Evolutionary conservation across 2,797 vertebrate genomes (phyloP).

Genomic region (Phyllotis vaccarum): DNA sequence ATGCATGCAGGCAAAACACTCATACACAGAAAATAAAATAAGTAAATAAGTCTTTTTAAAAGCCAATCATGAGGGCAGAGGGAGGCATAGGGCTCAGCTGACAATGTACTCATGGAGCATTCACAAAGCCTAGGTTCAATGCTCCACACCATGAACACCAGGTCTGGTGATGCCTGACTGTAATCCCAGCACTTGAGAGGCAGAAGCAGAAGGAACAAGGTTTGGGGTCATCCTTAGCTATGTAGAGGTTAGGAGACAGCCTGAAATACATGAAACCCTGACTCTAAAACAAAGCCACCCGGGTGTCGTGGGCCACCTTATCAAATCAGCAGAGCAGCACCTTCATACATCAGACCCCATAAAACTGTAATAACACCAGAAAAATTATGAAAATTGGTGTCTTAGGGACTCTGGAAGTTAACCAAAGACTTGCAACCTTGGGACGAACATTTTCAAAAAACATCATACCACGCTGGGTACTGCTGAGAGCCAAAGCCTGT

Average conservation of each 20-base stretch:
- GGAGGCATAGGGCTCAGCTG: background rate
- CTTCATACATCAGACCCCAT: background rate
- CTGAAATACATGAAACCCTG: background rate
- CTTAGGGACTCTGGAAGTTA: background rate
- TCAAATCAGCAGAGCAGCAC: background rate
- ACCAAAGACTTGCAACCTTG: background rate
- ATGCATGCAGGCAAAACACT: too few species aligned
- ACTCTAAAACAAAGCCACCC: background rate
- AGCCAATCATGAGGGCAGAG: background rate
- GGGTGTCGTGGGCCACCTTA: background rate
- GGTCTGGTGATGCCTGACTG: background rate
- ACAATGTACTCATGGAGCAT: accelerated
- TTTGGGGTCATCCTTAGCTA: background rate
- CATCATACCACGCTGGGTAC: too few species aligned
- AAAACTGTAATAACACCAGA: background rate
- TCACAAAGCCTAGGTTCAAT: background rate
- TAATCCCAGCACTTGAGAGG: background rate
- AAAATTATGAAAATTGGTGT: background rate
- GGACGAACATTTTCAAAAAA: background rate
- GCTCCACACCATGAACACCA: background rate
- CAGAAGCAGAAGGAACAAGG: background rate
- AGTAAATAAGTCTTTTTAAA: too few species aligned
- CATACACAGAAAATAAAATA: too few species aligned
- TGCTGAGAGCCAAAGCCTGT: too few species aligned
- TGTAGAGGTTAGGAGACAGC: background rate